These are phyloP conservation scores for Hemiprocne comata DNA, from an alignment of 2,113 vertebrate species.

Conservation along the genomic window DNA sequence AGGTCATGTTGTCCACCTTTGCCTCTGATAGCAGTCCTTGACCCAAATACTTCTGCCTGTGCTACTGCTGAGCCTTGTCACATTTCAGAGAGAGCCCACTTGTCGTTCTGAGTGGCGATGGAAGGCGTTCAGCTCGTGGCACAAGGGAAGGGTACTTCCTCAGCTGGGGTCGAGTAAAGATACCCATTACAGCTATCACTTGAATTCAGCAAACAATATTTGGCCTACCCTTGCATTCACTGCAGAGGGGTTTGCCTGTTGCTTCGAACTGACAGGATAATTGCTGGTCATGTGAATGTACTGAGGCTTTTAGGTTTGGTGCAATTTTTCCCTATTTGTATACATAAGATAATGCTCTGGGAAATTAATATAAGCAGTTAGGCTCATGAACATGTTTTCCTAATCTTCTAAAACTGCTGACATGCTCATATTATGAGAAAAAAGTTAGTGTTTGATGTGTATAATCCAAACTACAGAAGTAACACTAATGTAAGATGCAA, in stretches of 20 bases:
- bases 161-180: neutral
- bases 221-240: neutral
- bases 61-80: neutral
- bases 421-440: neutral
- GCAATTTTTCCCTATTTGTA: neutral
- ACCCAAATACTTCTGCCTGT: neutral
- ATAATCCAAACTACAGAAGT: neutral
- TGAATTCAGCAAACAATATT: neutral
- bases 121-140: neutral
- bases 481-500: neutral
- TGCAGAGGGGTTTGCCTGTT: neutral
- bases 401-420: neutral
- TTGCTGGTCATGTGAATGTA: neutral
- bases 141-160: neutral
- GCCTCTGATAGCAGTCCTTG: neutral
- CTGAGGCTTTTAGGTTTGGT: neutral
- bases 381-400: neutral
- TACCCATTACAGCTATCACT: neutral
- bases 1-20: neutral
- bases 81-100: neutral
- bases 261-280: neutral
- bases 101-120: fast-evolving
- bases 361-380: neutral
- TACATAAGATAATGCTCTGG: neutral
- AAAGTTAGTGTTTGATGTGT: neutral